Conservation (phyloP, 2,113 vertebrate species). For the Periophthalmus modestus region DNA sequence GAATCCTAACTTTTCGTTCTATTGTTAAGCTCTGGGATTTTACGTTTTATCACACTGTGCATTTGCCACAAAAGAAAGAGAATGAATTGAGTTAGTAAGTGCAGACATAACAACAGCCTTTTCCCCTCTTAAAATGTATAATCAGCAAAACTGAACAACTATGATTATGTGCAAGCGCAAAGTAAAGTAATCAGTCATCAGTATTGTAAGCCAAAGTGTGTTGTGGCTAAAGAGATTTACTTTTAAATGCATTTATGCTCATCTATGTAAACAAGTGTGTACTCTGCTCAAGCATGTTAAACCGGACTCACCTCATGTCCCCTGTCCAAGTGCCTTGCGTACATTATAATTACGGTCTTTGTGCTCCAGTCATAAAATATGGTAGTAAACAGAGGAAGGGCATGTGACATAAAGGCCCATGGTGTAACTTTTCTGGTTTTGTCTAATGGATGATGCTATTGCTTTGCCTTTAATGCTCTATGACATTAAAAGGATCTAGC, state of each 20-base stretch:
- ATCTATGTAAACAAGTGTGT: neutral
- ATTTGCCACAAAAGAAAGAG: neutral
- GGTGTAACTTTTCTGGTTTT: neutral
- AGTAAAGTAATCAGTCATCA: constrained; percentile 7
- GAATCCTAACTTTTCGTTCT: neutral
- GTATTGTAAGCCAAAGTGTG: neutral
- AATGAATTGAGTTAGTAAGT: neutral
- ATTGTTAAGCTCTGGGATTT: neutral
- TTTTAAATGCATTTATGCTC: neutral
- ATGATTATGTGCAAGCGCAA: constrained; percentile 1
- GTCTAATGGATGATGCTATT: neutral
- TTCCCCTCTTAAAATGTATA: neutral
- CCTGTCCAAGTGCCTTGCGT: neutral
- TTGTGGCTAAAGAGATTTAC: neutral
- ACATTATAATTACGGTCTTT: neutral
- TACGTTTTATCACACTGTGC: neutral
- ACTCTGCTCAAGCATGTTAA: neutral
- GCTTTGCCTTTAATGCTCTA: neutral
- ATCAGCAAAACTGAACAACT: neutral
- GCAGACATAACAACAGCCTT: neutral
- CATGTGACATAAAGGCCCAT: neutral
- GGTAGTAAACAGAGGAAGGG: neutral
- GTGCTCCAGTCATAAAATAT: neutral
- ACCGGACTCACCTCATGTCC: neutral
- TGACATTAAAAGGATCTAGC: neutral